Conservation (phyloP, 2,888 invertebrate species). For the Dicranocentrus wangi region DNA sequence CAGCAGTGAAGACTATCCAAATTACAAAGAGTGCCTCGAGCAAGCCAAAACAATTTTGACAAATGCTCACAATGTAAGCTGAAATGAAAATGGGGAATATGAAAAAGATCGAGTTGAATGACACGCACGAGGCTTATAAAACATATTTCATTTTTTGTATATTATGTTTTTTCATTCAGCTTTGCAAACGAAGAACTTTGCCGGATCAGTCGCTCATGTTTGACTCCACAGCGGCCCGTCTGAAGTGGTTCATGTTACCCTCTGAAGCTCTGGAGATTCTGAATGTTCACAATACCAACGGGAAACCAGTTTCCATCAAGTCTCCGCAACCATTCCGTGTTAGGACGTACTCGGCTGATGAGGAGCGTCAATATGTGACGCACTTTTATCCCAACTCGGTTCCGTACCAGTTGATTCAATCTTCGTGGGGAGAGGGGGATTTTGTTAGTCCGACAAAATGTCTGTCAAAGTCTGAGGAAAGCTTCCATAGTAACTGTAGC, state of each 20-base stretch:
- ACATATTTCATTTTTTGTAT: too few relatives aligned
- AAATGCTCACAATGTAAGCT: slow-evolving; percentile 80
- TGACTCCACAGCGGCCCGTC: slow-evolving; percentile 80
- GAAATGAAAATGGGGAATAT: too few relatives aligned
- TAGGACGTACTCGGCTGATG: slow-evolving; percentile 35
- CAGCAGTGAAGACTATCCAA: slow-evolving; percentile 77
- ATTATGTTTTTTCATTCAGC: slow-evolving; percentile 73
- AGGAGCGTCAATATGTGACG: slow-evolving; percentile 24
- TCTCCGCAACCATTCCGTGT: slow-evolving; percentile 64
- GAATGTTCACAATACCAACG: slow-evolving; percentile 26
- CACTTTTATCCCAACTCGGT: slow-evolving; percentile 58
- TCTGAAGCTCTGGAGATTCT: slow-evolving; percentile 88
- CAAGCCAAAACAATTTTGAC: slow-evolving; percentile 86
- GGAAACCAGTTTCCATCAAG: slow-evolving; percentile 34
- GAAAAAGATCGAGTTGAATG: neutral
- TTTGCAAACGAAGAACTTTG: slow-evolving; percentile 83
- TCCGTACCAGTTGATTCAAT: slow-evolving; percentile 68
- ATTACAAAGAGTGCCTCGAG: slow-evolving; percentile 84
- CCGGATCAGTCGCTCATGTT: slow-evolving; percentile 85
- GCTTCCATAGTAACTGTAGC: slow-evolving; percentile 61
- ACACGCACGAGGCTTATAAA: neutral
- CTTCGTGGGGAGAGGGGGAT: slow-evolving; percentile 47
- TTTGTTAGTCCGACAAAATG: slow-evolving; percentile 45
- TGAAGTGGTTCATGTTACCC: slow-evolving; percentile 92
- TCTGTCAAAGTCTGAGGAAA: slow-evolving; percentile 50